Conservation (phyloP, 2,888 invertebrate species). For the Hypomecis atomaria region DNA sequence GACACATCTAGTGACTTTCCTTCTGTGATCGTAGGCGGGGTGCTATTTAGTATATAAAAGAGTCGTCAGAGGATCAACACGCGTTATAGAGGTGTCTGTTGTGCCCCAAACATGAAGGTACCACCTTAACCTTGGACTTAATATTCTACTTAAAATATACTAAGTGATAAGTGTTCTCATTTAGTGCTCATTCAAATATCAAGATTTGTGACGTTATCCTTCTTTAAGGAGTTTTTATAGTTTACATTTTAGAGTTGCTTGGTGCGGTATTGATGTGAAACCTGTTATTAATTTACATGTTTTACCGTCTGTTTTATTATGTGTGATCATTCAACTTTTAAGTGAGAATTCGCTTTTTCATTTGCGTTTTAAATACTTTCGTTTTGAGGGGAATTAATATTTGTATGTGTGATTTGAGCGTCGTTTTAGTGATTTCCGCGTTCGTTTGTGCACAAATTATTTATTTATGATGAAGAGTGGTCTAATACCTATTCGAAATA, state of each 20-base stretch:
- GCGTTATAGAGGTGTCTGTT: slow-evolving; percentile 62
- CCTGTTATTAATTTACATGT: slow-evolving; percentile 32
- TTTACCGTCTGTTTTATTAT: slow-evolving; percentile 12
- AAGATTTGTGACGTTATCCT: slow-evolving; percentile 14
- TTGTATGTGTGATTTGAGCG: background rate
- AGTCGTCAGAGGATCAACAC: slow-evolving; percentile 59
- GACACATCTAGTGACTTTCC: slow-evolving; percentile 70
- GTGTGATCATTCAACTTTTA: slow-evolving; percentile 15
- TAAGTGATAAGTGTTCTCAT: slow-evolving; percentile 32
- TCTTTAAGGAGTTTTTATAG: slow-evolving; percentile 29
- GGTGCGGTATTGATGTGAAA: slow-evolving; percentile 30
- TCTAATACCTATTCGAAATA: no score
- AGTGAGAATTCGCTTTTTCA: slow-evolving; percentile 10
- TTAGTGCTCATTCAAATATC: slow-evolving; percentile 22
- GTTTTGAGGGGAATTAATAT: background rate
- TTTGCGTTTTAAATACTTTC: background rate
- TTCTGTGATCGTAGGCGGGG: slow-evolving; percentile 70
- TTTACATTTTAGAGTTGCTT: slow-evolving; percentile 28
- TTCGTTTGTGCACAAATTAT: background rate
- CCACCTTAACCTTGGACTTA: slow-evolving; percentile 41
- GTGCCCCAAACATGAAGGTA: slow-evolving; percentile 76
- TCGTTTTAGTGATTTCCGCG: background rate
- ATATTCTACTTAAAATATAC: slow-evolving; percentile 23
- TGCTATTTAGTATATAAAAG: slow-evolving; percentile 70
- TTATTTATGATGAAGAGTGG: no score